These are phyloP conservation scores for Drosophila fulvimacula DNA, from an alignment of 2,888 invertebrate genomes.

Conservation along the genomic window DNA sequence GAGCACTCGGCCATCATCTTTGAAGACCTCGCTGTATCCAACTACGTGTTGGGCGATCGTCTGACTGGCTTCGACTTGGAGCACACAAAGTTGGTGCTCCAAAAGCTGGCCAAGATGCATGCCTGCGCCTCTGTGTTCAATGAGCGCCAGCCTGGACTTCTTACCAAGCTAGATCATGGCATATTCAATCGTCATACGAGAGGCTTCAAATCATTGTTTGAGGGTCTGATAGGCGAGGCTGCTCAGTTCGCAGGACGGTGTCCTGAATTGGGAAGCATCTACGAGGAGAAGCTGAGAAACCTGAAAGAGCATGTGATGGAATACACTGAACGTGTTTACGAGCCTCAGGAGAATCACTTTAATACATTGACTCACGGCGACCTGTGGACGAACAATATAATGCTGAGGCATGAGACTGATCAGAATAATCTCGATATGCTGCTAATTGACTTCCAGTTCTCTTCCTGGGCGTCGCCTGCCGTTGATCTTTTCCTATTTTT, in stretches of 20 bases:
- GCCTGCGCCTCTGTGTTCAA: constrained; percentile 85
- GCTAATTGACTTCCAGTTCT: constrained; percentile 83
- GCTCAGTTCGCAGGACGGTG: constrained; percentile 71
- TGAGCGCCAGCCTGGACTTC: constrained; percentile 69
- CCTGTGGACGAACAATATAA: constrained; percentile 82
- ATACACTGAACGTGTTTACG: constrained; percentile 72
- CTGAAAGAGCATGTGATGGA: constrained; percentile 76
- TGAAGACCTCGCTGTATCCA: constrained; percentile 67
- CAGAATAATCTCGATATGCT: constrained; percentile 64
- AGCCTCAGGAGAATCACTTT: constrained; percentile 53
- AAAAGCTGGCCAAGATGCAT: constrained; percentile 85
- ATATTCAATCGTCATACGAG: constrained; percentile 80
- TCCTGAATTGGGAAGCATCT: constrained; percentile 70
- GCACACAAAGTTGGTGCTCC: constrained; percentile 82
- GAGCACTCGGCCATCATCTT: constrained; percentile 74
- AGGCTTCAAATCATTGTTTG: constrained; percentile 69
- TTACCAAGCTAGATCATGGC: constrained; percentile 76
- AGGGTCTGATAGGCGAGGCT: constrained; percentile 65
- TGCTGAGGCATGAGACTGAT: constrained; percentile 61
- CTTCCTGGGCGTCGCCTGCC: constrained; percentile 81
- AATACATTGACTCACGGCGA: constrained; percentile 82
- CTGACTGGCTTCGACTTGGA: constrained; percentile 82
- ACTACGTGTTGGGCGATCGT: constrained; percentile 74
- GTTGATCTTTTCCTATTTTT: constrained; percentile 83
- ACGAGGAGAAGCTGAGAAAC: constrained; percentile 73